Percentiles rank a stretch among this genome's conserved stretches.
Evolutionary conservation across 30 jellyfish, hydroid and myxozoan genomes (phyloP).

Genomic region (Sanderia malayensis): DNA sequence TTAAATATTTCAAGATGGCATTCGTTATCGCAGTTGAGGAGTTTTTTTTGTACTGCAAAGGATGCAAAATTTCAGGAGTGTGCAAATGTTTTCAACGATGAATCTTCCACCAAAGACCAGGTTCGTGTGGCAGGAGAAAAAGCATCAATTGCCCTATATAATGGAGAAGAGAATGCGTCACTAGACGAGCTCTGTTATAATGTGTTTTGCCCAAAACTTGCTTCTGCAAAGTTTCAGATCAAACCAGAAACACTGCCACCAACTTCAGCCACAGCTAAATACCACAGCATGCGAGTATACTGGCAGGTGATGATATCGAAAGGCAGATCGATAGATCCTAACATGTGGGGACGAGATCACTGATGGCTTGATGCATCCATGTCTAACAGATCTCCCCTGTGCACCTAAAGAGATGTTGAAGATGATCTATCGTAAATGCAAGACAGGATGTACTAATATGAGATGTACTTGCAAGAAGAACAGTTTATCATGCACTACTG

Average conservation of each 20-base stretch:
- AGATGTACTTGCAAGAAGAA: constrained; percentile 2
- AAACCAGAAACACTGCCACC: constrained; percentile 43
- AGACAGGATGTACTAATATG: constrained; percentile 1
- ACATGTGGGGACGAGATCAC: not conserved
- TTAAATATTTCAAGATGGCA: constrained; percentile 36
- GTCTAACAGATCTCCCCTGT: constrained; percentile 4
- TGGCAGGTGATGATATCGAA: constrained; percentile 35
- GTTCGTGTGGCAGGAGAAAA: constrained; percentile 19
- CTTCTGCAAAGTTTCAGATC: constrained; percentile 12
- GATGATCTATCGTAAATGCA: not conserved
- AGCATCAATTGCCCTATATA: constrained; percentile 6
- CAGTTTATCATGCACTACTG: not conserved
- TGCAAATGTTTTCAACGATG: constrained; percentile 19
- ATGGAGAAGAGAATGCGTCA: constrained; percentile 9
- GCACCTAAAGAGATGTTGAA: constrained; percentile 2
- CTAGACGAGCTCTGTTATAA: constrained; percentile 10
- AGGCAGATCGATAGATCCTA: constrained; percentile 24
- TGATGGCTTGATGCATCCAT: constrained; percentile 3
- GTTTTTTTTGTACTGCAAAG: constrained; percentile 12
- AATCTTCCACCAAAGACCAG: constrained; percentile 13
- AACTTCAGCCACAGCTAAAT: constrained; percentile 42
- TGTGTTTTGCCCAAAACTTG: not conserved
- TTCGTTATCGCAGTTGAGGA: too few relatives aligned
- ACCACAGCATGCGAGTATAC: constrained; percentile 30
- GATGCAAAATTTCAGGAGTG: constrained; percentile 2